phyloP scores from a whole-genome alignment of 2,113 vertebrate species.

The Felis catus region F.catus_Fca126_mat1.0 CM031420.1:128259501-128260000 shows the following conservation, averaged over 20 bases:
- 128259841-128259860: background rate
- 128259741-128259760: background rate
- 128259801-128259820: background rate
- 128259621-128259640: background rate
- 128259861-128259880: background rate
- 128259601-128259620: background rate
- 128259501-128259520: background rate
- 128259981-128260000: background rate
- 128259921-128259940: background rate
- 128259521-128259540: background rate
- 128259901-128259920: background rate
- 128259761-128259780: background rate
- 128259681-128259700: background rate
- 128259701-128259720: background rate
- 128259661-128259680: no score
- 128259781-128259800: background rate
- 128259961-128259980: background rate
- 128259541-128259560: background rate
- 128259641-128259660: background rate
- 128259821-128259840: background rate
- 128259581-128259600: background rate
- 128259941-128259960: background rate
- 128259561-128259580: background rate
- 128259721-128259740: background rate
- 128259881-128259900: background rate